Evolutionary conservation across 2,888 invertebrate species (phyloP), one percentile per base, ranked within the genome.

Genomic region (Ptilodon capucinus): DNA sequence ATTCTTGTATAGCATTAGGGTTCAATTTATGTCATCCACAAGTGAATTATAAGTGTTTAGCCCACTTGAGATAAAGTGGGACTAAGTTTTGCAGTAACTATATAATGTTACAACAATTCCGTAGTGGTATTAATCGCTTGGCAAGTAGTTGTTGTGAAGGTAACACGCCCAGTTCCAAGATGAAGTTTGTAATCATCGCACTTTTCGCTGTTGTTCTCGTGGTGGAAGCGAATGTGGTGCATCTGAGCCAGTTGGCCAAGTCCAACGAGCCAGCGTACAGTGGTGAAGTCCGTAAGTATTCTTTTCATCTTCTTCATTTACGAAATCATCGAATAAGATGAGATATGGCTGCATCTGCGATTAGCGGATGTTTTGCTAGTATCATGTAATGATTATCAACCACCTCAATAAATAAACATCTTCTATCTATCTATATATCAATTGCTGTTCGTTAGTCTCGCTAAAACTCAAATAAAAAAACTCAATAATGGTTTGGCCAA

Each of bases 21-120:
- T n/a, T 2, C n/a, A 28, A 28, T n/a, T 28, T 28, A 11, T 28
- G 11, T 11, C 3, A 11, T 11, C n/a, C 21, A 21, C 21, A 21
- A 7, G 21, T 28, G n/a, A 11, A 28, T 28, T 28, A 28, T 28
- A 77, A 40, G 40, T 38, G 47, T 34, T n/a, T n/a, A 7, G 28
- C 4, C 11, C 21, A 13, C 16, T 25, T 40, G 14, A 23, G 40
- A 25, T 25, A 19, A 40, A 16, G 34, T 16, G 25, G 14, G 21
- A 16, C 7, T 40, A 23, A 21, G 21, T 40, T 19, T 8, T 16
- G 21, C 19, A n/a, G 17, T 5, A 13, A 13, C 4, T 14, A 13
- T 32, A 32, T 32, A 32, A 14, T 6, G 0, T 14, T 14, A 5
- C 7, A 32, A 8, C 14, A 5, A n/a, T 32, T 32, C 5, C 32